A percentile compares a stretch with the other conserved stretches of the same genome.
These are phyloP conservation scores for Drosophila nigrodunni DNA, from an alignment of 1,140 invertebrate species.

Conservation along the genomic window DNA sequence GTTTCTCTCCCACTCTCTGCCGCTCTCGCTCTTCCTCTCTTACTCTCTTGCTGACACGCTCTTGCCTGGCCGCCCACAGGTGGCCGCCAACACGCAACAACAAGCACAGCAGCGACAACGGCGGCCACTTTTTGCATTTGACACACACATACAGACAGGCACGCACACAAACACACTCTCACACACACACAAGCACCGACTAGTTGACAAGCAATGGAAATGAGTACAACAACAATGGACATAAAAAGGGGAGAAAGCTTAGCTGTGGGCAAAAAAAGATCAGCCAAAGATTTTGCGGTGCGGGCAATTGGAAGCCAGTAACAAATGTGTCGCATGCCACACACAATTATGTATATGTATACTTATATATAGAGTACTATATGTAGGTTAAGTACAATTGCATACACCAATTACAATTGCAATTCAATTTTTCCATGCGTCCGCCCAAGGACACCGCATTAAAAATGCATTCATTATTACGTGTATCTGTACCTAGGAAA, in stretches of 20 bases:
- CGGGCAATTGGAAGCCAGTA: background rate
- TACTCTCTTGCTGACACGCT: background rate
- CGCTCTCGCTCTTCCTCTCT: background rate
- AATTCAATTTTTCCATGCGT: background rate
- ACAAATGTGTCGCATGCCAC: background rate
- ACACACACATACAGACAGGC: conserved; percentile 18
- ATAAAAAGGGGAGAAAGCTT: conserved; percentile 14
- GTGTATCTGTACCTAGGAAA: conserved; percentile 6
- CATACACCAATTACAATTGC: background rate
- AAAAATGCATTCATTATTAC: conserved; percentile 9
- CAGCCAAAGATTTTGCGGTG: conserved; percentile 9
- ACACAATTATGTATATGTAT: background rate
- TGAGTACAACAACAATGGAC: background rate
- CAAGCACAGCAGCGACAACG: conserved; percentile 17
- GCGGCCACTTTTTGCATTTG: conserved; percentile 15
- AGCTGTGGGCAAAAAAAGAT: conserved; percentile 18
- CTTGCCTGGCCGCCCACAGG: conserved; percentile 39
- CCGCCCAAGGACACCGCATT: conserved; percentile 14
- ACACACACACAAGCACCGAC: background rate
- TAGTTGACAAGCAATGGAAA: conserved; percentile 6
- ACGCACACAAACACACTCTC: background rate
- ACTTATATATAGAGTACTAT: no score
- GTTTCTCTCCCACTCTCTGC: background rate
- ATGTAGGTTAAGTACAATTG: no score
- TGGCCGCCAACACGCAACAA: conserved; percentile 45